A percentile compares a stretch with the other conserved stretches of the same genome.
phyloP scores from a whole-genome alignment of 1,140 invertebrate species.

The Penaeus chinensis region DNA sequence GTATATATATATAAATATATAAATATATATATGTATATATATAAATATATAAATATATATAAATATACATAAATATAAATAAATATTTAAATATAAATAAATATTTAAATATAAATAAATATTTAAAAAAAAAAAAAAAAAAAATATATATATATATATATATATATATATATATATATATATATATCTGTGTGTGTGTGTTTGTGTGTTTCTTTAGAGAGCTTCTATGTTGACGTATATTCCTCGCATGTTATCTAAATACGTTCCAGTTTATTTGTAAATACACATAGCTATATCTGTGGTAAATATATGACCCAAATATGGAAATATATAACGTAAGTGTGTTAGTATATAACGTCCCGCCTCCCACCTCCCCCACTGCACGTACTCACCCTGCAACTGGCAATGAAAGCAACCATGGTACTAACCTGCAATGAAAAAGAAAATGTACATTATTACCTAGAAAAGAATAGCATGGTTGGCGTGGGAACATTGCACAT shows the following conservation, averaged over 20 bases:
- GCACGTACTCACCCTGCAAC: neutral
- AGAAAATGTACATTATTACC: too few relatives aligned
- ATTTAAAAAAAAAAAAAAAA: neutral
- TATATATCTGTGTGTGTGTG: constrained; percentile 23
- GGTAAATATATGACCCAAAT: too few relatives aligned
- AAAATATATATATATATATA: neutral
- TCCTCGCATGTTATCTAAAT: too few relatives aligned
- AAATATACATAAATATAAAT: constrained; percentile 22
- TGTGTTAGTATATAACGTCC: too few relatives aligned
- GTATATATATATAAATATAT: constrained; percentile 5
- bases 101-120: constrained; percentile 30
- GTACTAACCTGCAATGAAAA: neutral
- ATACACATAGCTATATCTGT: too few relatives aligned
- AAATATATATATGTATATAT: neutral
- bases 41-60: constrained; percentile 25
- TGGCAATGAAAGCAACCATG: neutral
- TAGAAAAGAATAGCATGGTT: too few relatives aligned
- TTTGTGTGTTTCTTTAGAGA: neutral
- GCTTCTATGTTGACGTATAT: neutral
- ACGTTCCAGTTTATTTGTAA: too few relatives aligned
- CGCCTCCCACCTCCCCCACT: too few relatives aligned
- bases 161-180: constrained; percentile 38
- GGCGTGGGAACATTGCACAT: too few relatives aligned
- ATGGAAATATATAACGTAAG: too few relatives aligned
- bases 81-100: constrained; percentile 17